phyloP scores from a whole-genome alignment of 2,888 invertebrate genomes.

The Torymus tubicola region DNA sequence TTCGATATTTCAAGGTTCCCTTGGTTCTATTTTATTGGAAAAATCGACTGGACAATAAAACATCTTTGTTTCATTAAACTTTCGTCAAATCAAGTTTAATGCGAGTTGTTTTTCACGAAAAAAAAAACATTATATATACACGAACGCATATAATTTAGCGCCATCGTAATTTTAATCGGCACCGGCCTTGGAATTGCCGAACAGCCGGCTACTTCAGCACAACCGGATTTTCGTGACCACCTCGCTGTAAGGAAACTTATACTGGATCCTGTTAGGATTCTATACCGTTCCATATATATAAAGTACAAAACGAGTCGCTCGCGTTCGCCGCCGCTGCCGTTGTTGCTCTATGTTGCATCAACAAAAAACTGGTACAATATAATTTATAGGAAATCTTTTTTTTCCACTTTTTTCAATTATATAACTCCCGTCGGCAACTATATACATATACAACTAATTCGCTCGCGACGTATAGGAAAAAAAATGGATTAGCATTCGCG shows the following conservation, averaged over 20 bases:
- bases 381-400: constrained; percentile 22
- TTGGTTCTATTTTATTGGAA: too few relatives aligned
- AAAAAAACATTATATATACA: background rate
- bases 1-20: too few relatives aligned
- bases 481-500: too few relatives aligned
- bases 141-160: background rate
- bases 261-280: constrained; percentile 34
- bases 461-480: too few relatives aligned
- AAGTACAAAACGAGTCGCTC: constrained; percentile 21
- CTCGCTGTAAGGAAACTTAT: constrained; percentile 6
- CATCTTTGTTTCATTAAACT: too few relatives aligned
- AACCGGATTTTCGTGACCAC: constrained; percentile 47
- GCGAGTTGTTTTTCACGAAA: background rate
- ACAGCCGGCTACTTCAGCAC: constrained; percentile 10
- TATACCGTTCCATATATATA: constrained; percentile 5
- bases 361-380: constrained; percentile 26
- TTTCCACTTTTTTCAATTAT: constrained; percentile 8
- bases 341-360: background rate
- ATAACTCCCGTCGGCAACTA: background rate
- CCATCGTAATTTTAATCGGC: background rate
- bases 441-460: too few relatives aligned
- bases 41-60: too few relatives aligned
- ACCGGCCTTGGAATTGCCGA: constrained; percentile 30
- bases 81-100: too few relatives aligned
- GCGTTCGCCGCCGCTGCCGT: background rate